phyloP scores from a whole-genome alignment of 2,888 invertebrate species.

The Trachelus troglodyta region DNA sequence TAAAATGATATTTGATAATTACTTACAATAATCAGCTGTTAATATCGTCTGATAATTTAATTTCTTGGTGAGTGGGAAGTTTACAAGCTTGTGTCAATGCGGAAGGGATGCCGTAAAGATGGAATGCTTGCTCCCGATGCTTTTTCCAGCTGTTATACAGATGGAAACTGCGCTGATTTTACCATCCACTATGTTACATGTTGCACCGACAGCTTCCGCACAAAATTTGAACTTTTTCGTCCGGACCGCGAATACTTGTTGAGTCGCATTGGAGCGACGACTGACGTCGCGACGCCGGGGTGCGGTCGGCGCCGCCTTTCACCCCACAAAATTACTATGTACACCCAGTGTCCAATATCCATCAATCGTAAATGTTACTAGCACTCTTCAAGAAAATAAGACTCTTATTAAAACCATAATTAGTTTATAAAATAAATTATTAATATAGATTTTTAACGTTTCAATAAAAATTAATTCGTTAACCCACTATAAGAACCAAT shows the following conservation, averaged over 20 bases:
- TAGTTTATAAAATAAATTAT: background rate
- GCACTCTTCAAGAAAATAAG: background rate
- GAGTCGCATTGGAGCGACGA: conserved; percentile 57
- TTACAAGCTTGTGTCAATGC: background rate
- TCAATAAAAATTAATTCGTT: background rate
- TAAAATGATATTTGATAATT: background rate
- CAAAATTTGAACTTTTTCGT: conserved; percentile 5
- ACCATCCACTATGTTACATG: background rate
- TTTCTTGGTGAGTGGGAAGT: background rate
- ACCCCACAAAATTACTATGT: conserved; percentile 19
- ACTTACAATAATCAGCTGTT: background rate
- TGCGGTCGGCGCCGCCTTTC: conserved; percentile 55
- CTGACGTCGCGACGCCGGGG: conserved; percentile 57
- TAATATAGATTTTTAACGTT: background rate
- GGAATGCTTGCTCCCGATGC: background rate
- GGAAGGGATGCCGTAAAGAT: background rate
- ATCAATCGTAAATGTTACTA: background rate
- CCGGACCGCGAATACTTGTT: conserved; percentile 53
- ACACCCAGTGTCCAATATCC: conserved; percentile 5
- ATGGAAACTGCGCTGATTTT: background rate
- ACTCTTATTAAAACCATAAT: background rate
- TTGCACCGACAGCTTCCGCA: conserved; percentile 1
- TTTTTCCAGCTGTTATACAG: background rate
- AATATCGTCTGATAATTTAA: background rate
- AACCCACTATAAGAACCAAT: background rate